A percentile compares a stretch with the other conserved stretches of the same genome.
Conservation (phyloP, 2,888 invertebrate genomes). For the Argyresthia goedartella region DNA sequence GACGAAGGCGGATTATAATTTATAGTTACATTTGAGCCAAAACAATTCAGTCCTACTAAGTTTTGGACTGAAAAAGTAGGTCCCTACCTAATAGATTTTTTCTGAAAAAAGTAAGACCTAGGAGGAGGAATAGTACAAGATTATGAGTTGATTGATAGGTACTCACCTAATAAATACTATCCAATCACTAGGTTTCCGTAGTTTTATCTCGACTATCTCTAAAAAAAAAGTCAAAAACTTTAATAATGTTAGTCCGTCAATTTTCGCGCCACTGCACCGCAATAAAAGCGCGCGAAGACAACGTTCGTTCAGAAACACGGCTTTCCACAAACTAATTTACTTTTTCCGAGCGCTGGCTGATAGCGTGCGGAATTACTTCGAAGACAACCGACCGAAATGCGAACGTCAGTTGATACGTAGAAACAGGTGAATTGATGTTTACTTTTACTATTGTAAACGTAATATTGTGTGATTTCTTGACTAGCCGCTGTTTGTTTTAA, state of each 20-base stretch:
- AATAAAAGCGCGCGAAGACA: constrained; percentile 8
- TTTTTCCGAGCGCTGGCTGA: constrained; percentile 11
- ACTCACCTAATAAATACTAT: neutral
- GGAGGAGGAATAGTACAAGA: too few species aligned
- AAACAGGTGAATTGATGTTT: constrained; percentile 26
- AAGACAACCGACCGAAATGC: neutral
- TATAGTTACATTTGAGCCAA: too few species aligned
- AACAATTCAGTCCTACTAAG: too few species aligned
- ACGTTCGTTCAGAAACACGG: constrained; percentile 16
- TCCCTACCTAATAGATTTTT: too few species aligned
- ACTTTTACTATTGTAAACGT: constrained; percentile 25
- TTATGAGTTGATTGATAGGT: too few species aligned
- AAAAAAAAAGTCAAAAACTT: neutral
- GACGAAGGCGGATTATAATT: too few species aligned
- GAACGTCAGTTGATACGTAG: constrained; percentile 9
- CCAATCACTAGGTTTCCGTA: neutral
- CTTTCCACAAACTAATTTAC: constrained; percentile 19
- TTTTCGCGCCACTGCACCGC: constrained; percentile 13
- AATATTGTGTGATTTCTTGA: constrained; percentile 25
- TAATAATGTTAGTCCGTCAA: neutral
- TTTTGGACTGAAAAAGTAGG: too few species aligned
- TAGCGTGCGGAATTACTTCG: neutral
- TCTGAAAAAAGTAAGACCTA: too few species aligned
- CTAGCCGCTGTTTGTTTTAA: constrained; percentile 25
- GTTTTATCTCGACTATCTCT: neutral